A percentile compares a stretch with the other conserved stretches of the same genome.
Conservation (phyloP, 2,797 vertebrate genomes). For the Pyrrhura leucotis region DNA sequence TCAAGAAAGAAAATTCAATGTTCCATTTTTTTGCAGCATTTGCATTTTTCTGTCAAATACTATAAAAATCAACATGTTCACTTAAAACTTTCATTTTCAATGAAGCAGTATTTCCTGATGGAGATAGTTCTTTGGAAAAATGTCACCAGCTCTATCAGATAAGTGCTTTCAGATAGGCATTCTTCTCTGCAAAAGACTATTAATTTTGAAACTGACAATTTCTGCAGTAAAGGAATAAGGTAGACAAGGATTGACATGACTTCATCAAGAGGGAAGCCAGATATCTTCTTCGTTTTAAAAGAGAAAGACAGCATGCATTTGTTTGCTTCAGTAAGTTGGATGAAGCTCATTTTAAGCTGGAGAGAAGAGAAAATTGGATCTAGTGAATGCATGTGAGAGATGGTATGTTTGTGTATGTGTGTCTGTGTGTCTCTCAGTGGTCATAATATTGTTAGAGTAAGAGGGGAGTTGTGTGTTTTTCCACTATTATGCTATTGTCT, state of each 20-base stretch:
- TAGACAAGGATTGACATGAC: constrained; percentile 20
- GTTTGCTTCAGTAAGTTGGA: constrained; percentile 9
- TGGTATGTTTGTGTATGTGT: fast-evolving
- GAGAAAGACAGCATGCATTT: constrained; percentile 9
- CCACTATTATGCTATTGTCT: not conserved
- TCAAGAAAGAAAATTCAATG: not conserved
- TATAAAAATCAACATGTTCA: not conserved
- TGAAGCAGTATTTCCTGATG: not conserved
- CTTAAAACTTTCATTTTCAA: constrained; percentile 25
- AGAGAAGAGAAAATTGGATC: not conserved
- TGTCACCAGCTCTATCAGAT: constrained; percentile 13
- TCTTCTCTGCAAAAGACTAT: constrained; percentile 38
- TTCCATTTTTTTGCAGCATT: not conserved
- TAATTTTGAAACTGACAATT: constrained; percentile 61
- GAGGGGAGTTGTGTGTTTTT: not conserved
- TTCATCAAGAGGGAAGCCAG: constrained; percentile 15
- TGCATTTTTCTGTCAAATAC: constrained; percentile 29
- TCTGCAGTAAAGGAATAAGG: constrained; percentile 39
- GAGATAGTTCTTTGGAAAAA: not conserved
- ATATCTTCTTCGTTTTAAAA: constrained; percentile 14
- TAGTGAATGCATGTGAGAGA: not conserved
- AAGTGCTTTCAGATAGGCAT: constrained; percentile 24
- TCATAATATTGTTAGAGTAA: not conserved
- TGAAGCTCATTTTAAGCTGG: not conserved
- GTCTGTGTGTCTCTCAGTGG: not conserved